Evolutionary conservation across 1,140 invertebrate species (phyloP), one percentile per base, ranked within the genome.

Genomic region (Riptortus pedestris): DNA sequence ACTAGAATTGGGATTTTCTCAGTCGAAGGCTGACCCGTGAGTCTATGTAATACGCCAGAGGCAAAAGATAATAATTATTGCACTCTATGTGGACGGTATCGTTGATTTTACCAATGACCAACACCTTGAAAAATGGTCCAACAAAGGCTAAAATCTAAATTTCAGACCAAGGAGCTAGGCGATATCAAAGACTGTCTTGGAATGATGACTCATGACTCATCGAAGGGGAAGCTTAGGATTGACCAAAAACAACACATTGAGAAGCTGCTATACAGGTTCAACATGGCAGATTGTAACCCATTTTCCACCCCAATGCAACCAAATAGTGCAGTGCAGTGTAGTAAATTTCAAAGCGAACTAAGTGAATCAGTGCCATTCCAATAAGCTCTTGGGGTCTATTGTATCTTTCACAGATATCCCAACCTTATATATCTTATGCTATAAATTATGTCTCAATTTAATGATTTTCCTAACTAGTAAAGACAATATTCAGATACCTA

Each of bases 381-480:
- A 71, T 74, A 75, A 74, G 72, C 70, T 66, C 57, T 20, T 27
- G 16, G 51, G 11, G 29, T 26, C 14, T 20, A 51, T 59, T 59
- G 18, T 11, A 31, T 29, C 20, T 57, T 57, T 27, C n/a, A 29
- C 14, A 22, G 38, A 22, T 31, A 29, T 43, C 48, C 62, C 62
- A 57, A 14, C 18, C 51, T 4, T 2, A 55, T 55, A 55, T 22
- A 27, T 4, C 51, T 4, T 55, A 24, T 55, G 22, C 45, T 47
- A 22, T 27, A 4, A 55, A 2, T 55, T 18, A 24, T 55, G 18
- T 55, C 5, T 14, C 22, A 3, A 26, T 47, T 47, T 9, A 47
- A 4, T 1, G 2, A n/a, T 3, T 20, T 22, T 47, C n/a, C n/a
- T 3, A n/a, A 9, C n/a, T n/a, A 20, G 43, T 47, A 9, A 47